These are phyloP conservation scores for Taenioides sp. DNA, from an alignment of 2,797 vertebrate genomes.

Conservation along the genomic window DNA sequence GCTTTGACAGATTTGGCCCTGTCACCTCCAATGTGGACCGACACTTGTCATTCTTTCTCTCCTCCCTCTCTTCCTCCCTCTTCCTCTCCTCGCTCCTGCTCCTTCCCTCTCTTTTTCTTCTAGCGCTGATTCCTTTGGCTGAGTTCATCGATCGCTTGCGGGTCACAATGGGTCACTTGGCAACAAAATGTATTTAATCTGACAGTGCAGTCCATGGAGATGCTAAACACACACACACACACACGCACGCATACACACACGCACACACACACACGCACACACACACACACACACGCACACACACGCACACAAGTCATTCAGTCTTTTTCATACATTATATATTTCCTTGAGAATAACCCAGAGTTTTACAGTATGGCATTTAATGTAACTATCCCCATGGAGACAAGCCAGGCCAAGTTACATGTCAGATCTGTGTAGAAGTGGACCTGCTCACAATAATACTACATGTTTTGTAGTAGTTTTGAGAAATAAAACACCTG, in stretches of 20 bases:
- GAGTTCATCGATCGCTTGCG: slow-evolving; percentile 65
- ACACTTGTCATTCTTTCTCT: slow-evolving; percentile 24
- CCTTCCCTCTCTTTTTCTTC: slow-evolving; percentile 4
- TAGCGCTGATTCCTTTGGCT: slow-evolving; percentile 36
- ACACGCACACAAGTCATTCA: no score
- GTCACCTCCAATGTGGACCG: slow-evolving; percentile 39
- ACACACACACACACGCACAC: no score
- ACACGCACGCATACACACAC: neutral
- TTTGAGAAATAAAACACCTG: no score
- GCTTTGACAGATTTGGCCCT: slow-evolving; percentile 25
- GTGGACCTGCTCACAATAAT: no score
- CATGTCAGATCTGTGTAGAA: no score
- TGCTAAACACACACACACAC: slow-evolving; percentile 10
- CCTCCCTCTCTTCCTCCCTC: slow-evolving; percentile 5
- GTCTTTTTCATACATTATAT: no score
- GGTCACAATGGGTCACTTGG: slow-evolving; percentile 56
- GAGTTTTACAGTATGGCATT: no score
- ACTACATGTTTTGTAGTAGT: no score
- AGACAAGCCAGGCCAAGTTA: no score
- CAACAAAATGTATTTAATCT: slow-evolving; percentile 24
- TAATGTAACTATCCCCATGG: no score
- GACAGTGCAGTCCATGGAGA: slow-evolving; percentile 13
- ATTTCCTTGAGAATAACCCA: no score
- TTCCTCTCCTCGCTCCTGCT: slow-evolving; percentile 10
- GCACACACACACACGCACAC: no score